Base-by-base conservation (phyloP, 2,113 vertebrate genomes). In the Scolopax mira region DNA sequence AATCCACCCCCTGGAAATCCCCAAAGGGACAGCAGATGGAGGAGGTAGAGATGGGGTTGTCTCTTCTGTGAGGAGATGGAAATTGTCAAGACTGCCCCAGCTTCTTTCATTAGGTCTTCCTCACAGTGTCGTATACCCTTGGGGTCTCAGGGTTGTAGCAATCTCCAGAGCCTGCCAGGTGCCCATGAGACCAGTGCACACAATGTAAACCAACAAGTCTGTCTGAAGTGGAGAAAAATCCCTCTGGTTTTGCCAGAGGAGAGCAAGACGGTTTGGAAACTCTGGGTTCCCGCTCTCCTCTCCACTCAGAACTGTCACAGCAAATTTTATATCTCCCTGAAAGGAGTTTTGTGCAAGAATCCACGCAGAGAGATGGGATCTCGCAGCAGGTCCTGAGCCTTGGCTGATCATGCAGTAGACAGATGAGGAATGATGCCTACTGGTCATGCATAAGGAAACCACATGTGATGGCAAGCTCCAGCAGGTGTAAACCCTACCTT, bases 41-140 rank as follows among this genome's bases (percentile, higher is more conserved):
- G 46, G 22, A n/a, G 0, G 2, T 52, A 25, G 66, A 31, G 31
- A 25, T 12, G 1, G 4, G 4, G 11, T 9, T 52, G 31, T 37
- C 39, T 60, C 44, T 35, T 31, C 35, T 54, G 5, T 6, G 30
- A 66, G 58, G 52, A 72, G 39, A 31, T 37, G 46, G 46, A 18
- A 28, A 55, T 18, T 60, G 33, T 61, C 52, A 30, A 41, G 52
- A 13, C 23, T n/a, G 42, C 28, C 54, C 28, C 58, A 66, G n/a
- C 44, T 46, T 54, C 46, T 79, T 17, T 27, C 60, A 13, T 60
- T 14, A 79, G 5, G 15, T 88, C 23, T 55, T 18, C 16, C n/a
- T 21, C 0, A 1, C 4, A 4, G 18, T 3, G 19, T 37, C 28
- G 6, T 6, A 5, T 6, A 5, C 33, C 2, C 0, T 8, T 10